Evolutionary conservation across 2,797 vertebrate genomes (phyloP).

Genomic region (Anas flavirostris): DNA sequence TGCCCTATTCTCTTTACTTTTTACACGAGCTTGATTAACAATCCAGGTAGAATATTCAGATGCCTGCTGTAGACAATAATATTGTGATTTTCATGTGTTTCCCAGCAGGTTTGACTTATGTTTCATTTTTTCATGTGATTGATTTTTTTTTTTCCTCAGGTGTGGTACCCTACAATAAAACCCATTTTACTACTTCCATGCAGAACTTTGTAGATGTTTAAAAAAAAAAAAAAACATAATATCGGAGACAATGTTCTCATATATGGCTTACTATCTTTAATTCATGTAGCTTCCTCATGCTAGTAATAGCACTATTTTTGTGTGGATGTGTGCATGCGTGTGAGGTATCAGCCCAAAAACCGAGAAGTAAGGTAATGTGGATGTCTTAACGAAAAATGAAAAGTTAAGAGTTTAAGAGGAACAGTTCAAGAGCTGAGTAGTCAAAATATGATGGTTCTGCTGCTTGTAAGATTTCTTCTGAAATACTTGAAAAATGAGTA

Average conservation of each 20-base stretch:
- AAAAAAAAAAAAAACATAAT: neutral
- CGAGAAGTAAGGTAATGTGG: neutral
- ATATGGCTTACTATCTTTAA: neutral
- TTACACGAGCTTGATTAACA: neutral
- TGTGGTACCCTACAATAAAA: neutral
- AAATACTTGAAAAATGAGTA: neutral
- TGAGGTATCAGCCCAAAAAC: neutral
- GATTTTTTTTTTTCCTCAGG: neutral
- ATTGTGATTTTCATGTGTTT: neutral
- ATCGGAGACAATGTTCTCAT: neutral
- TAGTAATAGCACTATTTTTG: neutral
- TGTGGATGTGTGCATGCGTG: accelerated
- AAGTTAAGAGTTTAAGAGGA: neutral
- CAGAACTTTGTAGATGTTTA: neutral
- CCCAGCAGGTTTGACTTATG: neutral
- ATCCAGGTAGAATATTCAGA: neutral
- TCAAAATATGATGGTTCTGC: neutral
- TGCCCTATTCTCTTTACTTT: neutral
- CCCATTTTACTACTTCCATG: neutral
- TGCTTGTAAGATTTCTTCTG: neutral
- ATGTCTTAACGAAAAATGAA: neutral
- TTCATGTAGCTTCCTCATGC: neutral
- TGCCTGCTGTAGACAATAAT: neutral
- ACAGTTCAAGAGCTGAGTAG: neutral
- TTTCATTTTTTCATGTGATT: neutral